Evolutionary conservation across 2,113 vertebrate genomes (phyloP).

Genomic region (Falcunculus frontatus): DNA sequence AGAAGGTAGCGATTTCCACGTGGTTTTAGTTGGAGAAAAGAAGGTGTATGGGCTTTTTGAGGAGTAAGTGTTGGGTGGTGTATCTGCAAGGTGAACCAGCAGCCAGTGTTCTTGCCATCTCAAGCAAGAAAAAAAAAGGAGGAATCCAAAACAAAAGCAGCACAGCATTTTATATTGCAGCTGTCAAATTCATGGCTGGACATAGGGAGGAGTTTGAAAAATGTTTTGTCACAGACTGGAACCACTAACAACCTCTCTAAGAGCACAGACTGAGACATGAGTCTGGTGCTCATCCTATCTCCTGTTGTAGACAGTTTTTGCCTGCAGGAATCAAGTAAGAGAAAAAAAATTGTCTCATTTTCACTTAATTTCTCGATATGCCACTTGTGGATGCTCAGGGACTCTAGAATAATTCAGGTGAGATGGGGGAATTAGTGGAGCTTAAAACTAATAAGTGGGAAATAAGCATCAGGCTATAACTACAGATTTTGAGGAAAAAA

Average conservation of each 20-base stretch:
- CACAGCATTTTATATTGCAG: neutral
- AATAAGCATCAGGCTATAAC: neutral
- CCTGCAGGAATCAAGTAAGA: neutral
- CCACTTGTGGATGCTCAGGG: neutral
- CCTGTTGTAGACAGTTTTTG: neutral
- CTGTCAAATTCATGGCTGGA: neutral
- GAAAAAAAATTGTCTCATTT: neutral
- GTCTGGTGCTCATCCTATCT: neutral
- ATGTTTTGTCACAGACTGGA: fast-evolving
- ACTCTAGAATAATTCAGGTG: neutral
- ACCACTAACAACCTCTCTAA: neutral
- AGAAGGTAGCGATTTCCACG: neutral
- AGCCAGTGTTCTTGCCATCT: neutral
- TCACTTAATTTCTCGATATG: neutral
- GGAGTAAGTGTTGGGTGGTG: fast-evolving
- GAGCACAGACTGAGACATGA: neutral
- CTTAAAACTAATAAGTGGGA: neutral
- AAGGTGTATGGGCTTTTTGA: neutral
- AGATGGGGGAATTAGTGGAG: neutral
- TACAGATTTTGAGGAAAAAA: neutral
- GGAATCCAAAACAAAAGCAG: neutral
- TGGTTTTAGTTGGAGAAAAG: neutral
- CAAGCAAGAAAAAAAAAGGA: neutral
- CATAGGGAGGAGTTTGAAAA: neutral
- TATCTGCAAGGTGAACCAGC: neutral